Base-by-base conservation (phyloP, 2,888 invertebrate genomes). In the Luffia ferchaultella region DNA sequence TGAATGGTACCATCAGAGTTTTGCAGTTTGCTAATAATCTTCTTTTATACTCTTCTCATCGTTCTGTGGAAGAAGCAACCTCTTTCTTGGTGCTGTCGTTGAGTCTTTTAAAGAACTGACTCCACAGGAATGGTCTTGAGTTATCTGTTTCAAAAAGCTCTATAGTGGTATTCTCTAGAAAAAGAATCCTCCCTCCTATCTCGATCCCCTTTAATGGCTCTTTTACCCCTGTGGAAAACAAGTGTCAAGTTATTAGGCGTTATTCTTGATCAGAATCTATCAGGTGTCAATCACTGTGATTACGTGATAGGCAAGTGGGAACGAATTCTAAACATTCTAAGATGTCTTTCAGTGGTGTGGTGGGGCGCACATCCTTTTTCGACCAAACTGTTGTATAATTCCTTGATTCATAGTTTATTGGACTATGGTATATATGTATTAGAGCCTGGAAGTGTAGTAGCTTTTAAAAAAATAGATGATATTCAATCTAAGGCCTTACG, bases 11-110 rank as follows among this genome's bases (percentile, higher is more conserved):
- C 16, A 53, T 54, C 17, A 16, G 55, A 1, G 41, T 60, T 0
- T 42, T 62, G 2, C 61, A 60, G 46, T 61, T 60, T 50, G 62
- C 61, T 0, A 60, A 60, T 54, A 60, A 61, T 40, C 7, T 43
- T 7, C 43, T 43, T 5, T n/a, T 43, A 43, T n/a, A 43, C 3
- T n/a, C n/a, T 16, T 16, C n/a, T 43, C 3, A 43, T 16, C 3
- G 3, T 16, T 43, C 43, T 43, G 43, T 43, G 3, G 3, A 7
- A 3, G n/a, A 16, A 3, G 43, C 43, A 5, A n/a, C 43, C 43
- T 16, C n/a, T 7, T 3, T 16, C 3, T n/a, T 43, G 17, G 3
- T n/a, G 3, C 12, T 20, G 5, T 47, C 56, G n/a, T 40, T 58
- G 1, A 1, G 42, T 2, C 51, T 52, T 42, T 46, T 55, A 2